phyloP scores from a whole-genome alignment of 2,888 invertebrate genomes.

The Acrobasis suavella region DNA sequence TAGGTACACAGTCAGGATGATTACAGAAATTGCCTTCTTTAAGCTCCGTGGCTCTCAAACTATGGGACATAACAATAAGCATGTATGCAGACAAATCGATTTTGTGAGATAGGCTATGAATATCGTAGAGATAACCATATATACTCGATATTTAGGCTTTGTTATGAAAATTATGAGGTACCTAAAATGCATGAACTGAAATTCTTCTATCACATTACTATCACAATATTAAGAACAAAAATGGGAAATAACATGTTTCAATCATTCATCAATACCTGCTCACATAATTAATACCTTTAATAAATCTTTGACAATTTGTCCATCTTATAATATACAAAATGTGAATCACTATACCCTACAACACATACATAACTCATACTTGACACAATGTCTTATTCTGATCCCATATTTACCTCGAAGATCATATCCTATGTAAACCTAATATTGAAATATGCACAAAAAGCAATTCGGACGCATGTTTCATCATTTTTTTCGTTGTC shows the following conservation, averaged over 20 bases:
- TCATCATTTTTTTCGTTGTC: conserved; percentile 13
- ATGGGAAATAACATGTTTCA: conserved; percentile 17
- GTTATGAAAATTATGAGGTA: neutral
- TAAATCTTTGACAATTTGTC: conserved; percentile 9
- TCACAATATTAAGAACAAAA: conserved; percentile 42
- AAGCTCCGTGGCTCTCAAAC: no score
- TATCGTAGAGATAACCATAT: neutral
- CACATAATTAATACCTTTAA: conserved; percentile 10
- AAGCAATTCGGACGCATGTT: conserved; percentile 17
- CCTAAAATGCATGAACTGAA: conserved; percentile 12
- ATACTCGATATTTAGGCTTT: neutral
- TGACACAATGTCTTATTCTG: neutral
- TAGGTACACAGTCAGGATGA: no score
- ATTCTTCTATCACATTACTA: conserved; percentile 39
- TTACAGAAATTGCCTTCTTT: no score
- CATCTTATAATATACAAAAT: conserved; percentile 11
- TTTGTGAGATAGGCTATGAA: no score
- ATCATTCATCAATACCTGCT: conserved; percentile 13
- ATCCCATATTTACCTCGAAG: conserved; percentile 4
- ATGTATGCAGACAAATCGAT: no score
- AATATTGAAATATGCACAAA: neutral
- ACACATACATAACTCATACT: neutral
- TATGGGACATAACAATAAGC: no score
- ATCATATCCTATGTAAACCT: neutral
- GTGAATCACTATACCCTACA: conserved; percentile 15